phyloP scores from a whole-genome alignment of 2,888 invertebrate genomes.

The Amiota mariae region DNA sequence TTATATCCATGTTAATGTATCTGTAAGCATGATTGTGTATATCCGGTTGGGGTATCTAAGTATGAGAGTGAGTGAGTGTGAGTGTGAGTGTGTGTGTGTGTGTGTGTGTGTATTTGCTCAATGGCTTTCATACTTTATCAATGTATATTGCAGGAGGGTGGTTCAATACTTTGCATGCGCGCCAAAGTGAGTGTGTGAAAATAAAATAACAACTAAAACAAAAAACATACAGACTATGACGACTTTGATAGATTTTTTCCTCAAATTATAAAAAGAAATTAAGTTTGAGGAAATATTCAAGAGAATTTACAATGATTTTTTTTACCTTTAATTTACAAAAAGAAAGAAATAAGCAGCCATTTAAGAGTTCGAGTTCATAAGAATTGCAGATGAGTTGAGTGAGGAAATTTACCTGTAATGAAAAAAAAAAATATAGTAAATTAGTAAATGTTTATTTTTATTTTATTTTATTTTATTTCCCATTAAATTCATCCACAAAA shows the following conservation, averaged over 20 bases:
- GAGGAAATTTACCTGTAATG: constrained; percentile 50
- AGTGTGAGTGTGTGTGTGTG: too few relatives aligned
- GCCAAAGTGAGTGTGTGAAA: too few relatives aligned
- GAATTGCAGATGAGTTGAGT: background rate
- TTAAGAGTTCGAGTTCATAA: background rate
- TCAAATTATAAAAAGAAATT: background rate
- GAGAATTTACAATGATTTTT: background rate
- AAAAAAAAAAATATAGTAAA: constrained; percentile 15
- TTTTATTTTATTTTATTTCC: too few relatives aligned
- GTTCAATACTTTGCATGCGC: constrained; percentile 43
- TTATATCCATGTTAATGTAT: background rate
- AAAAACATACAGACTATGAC: too few relatives aligned
- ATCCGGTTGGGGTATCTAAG: background rate
- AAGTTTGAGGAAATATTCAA: background rate
- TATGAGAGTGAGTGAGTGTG: constrained; percentile 29
- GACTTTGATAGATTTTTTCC: background rate
- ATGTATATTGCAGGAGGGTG: constrained; percentile 42
- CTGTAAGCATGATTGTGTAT: constrained; percentile 39
- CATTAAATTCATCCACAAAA: too few relatives aligned
- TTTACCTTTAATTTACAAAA: background rate
- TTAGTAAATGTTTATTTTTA: too few relatives aligned
- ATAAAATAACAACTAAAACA: too few relatives aligned
- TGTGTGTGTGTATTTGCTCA: constrained; percentile 27
- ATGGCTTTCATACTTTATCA: too few relatives aligned
- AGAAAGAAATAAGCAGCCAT: background rate